Evolutionary conservation across 2,888 invertebrate genomes (phyloP).

Genomic region (Polyploca ridens): DNA sequence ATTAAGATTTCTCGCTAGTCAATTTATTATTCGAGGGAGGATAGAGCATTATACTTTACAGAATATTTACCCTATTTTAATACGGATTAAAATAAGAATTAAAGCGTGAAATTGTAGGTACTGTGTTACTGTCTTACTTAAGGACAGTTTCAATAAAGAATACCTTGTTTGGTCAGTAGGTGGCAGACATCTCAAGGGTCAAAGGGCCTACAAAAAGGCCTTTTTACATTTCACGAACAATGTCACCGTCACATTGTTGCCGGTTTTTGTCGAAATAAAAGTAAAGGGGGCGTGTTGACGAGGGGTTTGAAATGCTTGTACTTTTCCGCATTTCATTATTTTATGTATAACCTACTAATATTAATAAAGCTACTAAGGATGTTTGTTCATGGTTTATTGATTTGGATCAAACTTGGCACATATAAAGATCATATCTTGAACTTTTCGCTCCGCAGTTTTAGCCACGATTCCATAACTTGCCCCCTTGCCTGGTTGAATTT

Average conservation of each 20-base stretch:
- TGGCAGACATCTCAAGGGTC: not conserved
- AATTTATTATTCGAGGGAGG: not conserved
- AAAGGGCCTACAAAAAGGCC: not conserved
- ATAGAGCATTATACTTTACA: not conserved
- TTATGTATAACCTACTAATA: not conserved
- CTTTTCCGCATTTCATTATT: not conserved
- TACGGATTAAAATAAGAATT: not conserved
- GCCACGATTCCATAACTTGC: no score
- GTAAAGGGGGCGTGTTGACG: not conserved
- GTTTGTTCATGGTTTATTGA: no score
- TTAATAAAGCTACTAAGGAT: no score
- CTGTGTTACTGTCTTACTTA: not conserved
- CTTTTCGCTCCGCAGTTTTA: no score
- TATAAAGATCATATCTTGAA: no score
- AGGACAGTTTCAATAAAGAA: not conserved
- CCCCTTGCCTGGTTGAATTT: no score
- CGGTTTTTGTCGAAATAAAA: conserved; percentile 2
- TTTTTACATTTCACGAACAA: not conserved
- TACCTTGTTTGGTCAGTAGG: not conserved
- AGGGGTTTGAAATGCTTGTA: no score
- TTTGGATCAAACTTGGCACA: no score
- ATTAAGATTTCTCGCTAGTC: not conserved
- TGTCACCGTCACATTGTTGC: not conserved
- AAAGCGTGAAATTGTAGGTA: not conserved
- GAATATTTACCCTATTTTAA: not conserved